Evolutionary conservation across 1,140 invertebrate genomes (phyloP).

Genomic region (Hyposmocoma kahamanoa): DNA sequence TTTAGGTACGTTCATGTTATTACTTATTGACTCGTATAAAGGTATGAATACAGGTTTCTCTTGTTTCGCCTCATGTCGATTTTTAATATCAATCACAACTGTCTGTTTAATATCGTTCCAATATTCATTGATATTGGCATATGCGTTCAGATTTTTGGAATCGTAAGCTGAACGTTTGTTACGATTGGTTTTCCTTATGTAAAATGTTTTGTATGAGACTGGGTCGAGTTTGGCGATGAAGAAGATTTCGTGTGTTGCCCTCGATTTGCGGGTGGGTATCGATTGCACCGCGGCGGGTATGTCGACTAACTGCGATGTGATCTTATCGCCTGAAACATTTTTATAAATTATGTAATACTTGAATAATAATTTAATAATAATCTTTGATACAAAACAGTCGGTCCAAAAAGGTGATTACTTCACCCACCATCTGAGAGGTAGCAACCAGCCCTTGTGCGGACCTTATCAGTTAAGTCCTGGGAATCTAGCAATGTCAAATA

Average conservation of each 20-base stretch:
- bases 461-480: too few species aligned
- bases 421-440: too few species aligned
- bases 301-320: constrained; percentile 74
- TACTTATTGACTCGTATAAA: too few species aligned
- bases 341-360: too few species aligned
- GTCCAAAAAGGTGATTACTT: too few species aligned
- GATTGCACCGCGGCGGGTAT: constrained; percentile 73
- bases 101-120: constrained; percentile 28
- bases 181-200: constrained; percentile 53
- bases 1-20: constrained; percentile 16
- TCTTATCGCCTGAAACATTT: constrained; percentile 35
- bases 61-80: too few species aligned
- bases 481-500: too few species aligned
- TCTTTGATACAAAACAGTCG: too few species aligned
- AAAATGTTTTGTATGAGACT: constrained; percentile 77
- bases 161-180: constrained; percentile 7
- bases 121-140: constrained; percentile 34
- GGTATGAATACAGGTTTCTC: too few species aligned
- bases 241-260: constrained; percentile 77
- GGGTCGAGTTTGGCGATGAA: constrained; percentile 78
- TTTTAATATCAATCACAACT: constrained; percentile 14
- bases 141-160: constrained; percentile 18
- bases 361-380: too few species aligned
- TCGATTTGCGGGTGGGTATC: constrained; percentile 78
- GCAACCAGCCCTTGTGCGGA: too few species aligned